Conservation (phyloP, 2,113 vertebrate species). For the Passer domesticus region DNA sequence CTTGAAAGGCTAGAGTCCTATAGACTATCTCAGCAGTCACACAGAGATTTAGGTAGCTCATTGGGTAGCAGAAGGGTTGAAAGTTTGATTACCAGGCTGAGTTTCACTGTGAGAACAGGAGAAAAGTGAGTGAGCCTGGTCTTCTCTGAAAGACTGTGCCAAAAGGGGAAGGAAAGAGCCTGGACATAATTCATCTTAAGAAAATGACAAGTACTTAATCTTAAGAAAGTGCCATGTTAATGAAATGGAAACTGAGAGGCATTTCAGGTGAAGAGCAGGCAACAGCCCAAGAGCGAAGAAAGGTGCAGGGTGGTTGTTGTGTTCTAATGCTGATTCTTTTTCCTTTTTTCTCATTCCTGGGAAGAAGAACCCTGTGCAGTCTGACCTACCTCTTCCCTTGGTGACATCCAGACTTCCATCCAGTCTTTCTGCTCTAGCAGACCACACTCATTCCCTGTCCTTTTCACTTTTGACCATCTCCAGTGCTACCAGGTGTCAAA, state of each 20-base stretch:
- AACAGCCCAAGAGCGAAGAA: background rate
- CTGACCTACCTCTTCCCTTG: fast-evolving
- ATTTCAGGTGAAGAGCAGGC: background rate
- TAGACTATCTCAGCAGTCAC: background rate
- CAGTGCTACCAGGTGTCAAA: background rate
- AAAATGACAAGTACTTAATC: background rate
- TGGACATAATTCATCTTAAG: background rate
- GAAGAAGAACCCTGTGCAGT: background rate
- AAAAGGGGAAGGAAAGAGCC: background rate
- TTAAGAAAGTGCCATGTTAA: background rate
- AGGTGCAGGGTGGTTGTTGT: background rate
- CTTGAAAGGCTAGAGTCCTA: background rate
- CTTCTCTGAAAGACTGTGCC: background rate
- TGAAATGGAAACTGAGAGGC: background rate
- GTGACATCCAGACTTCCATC: background rate
- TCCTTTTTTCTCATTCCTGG: background rate
- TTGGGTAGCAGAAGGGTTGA: background rate
- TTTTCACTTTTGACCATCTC: background rate
- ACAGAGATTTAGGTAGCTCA: background rate
- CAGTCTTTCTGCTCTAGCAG: background rate
- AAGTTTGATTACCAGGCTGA: background rate
- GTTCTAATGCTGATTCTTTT: background rate
- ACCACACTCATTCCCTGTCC: background rate
- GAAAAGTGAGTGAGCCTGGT: background rate
- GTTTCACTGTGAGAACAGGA: background rate